Conservation (phyloP, 2,888 invertebrate genomes). For the Iselma pallidipennis region DNA sequence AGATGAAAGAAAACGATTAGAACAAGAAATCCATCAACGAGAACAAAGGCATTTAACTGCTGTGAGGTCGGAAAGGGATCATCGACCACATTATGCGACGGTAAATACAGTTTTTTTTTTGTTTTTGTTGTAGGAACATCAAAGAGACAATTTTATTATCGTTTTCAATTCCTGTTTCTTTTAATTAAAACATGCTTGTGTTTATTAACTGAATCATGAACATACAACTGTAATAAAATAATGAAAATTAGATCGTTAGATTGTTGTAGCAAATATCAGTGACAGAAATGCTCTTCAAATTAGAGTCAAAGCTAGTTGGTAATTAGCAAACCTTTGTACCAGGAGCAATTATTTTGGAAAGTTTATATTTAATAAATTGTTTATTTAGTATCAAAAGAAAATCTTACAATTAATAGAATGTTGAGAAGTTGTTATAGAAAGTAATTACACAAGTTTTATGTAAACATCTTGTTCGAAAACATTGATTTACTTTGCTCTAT, state of each 20-base stretch:
- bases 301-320: background rate
- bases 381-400: background rate
- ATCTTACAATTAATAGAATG: too few species aligned
- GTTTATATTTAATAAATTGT: background rate
- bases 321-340: background rate
- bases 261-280: background rate
- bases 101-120: conserved; percentile 24
- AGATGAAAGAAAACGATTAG: conserved; percentile 51
- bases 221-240: background rate
- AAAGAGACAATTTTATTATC: background rate
- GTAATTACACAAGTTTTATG: background rate
- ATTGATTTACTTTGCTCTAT: background rate
- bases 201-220: background rate
- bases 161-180: background rate
- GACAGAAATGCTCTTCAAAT: background rate
- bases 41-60: conserved; percentile 50
- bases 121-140: background rate
- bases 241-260: background rate
- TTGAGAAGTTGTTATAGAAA: background rate
- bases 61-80: conserved; percentile 47
- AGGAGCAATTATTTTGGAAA: background rate
- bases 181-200: background rate
- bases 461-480: background rate
- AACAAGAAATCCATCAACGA: conserved; percentile 52
- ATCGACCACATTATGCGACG: conserved; percentile 45